Conservation (phyloP, 1,140 invertebrate species). For the Temnothorax nylanderi region DNA sequence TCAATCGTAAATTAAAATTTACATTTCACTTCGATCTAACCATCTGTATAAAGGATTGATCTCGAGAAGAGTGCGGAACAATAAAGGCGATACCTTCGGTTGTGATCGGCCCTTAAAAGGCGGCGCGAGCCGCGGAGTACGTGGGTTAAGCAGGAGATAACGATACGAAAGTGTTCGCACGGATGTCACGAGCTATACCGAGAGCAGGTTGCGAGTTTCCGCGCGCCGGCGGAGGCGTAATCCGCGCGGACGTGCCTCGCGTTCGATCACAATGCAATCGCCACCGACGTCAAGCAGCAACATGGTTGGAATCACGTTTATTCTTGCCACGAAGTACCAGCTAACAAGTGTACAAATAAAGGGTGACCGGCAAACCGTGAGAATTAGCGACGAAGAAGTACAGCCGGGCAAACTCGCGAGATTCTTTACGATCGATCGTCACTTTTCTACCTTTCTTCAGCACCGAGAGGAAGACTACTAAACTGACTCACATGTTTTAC, state of each 20-base stretch:
- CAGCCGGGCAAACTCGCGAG: background rate
- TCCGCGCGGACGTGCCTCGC: slow-evolving; percentile 28
- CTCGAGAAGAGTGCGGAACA: background rate
- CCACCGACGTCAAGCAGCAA: slow-evolving; percentile 11
- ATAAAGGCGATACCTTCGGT: background rate
- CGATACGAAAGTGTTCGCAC: slow-evolving; percentile 40
- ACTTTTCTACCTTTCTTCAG: background rate
- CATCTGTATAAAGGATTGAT: background rate
- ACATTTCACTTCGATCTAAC: background rate
- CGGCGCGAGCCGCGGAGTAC: background rate
- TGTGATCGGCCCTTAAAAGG: slow-evolving; percentile 49
- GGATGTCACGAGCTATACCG: slow-evolving; percentile 34
- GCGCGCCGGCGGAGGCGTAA: slow-evolving; percentile 46
- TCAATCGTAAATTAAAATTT: background rate
- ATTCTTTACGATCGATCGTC: background rate
- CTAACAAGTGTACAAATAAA: slow-evolving; percentile 30
- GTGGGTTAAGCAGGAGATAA: slow-evolving; percentile 47
- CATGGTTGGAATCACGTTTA: slow-evolving; percentile 21
- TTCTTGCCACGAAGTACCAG: slow-evolving; percentile 11
- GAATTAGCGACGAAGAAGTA: background rate
- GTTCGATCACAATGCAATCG: slow-evolving; percentile 44
- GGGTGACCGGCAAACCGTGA: background rate
- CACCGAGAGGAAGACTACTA: background rate
- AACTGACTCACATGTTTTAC: background rate
- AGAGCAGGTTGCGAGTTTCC: slow-evolving; percentile 39